Percentiles rank a stretch among this genome's conserved stretches.
Conservation (phyloP, 2,797 vertebrate species). For the Borostomias antarcticus region DNA sequence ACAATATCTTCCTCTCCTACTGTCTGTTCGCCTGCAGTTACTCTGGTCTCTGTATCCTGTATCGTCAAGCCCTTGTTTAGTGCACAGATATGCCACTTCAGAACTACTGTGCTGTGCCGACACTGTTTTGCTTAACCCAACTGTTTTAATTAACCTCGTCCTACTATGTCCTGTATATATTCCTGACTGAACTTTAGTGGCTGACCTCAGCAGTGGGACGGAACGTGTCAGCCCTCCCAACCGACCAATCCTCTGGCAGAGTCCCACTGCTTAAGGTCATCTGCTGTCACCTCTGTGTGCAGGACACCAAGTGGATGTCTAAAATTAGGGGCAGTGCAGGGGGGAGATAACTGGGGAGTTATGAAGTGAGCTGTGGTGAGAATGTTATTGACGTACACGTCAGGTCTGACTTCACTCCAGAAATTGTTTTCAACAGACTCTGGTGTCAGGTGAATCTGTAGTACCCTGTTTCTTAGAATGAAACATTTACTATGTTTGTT, state of each 20-base stretch:
- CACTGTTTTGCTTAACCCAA: constrained; percentile 57
- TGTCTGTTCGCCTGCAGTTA: constrained; percentile 27
- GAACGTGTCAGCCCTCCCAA: constrained; percentile 13
- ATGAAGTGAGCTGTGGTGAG: constrained; percentile 17
- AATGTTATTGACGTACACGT: constrained; percentile 15
- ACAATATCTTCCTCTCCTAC: constrained; percentile 4
- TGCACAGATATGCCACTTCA: constrained; percentile 23
- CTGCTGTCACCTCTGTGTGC: constrained; percentile 39
- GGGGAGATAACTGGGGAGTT: constrained; percentile 23
- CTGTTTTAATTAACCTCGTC: too few species aligned
- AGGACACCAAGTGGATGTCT: constrained; percentile 30
- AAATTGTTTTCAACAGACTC: neutral
- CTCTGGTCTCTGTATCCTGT: constrained; percentile 17
- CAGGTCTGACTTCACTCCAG: neutral
- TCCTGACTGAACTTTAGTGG: constrained; percentile 58
- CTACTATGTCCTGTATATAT: too few species aligned
- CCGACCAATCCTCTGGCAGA: constrained; percentile 47
- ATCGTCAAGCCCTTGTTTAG: constrained; percentile 15
- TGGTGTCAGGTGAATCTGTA: neutral
- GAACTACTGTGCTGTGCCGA: constrained; percentile 15
- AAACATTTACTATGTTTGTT: neutral
- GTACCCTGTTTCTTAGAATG: neutral
- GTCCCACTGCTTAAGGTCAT: constrained; percentile 45
- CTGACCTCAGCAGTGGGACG: constrained; percentile 22
- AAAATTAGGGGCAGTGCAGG: constrained; percentile 58